Conservation (phyloP, 2,113 vertebrate genomes). For the Notarius quadriscutis region DNA sequence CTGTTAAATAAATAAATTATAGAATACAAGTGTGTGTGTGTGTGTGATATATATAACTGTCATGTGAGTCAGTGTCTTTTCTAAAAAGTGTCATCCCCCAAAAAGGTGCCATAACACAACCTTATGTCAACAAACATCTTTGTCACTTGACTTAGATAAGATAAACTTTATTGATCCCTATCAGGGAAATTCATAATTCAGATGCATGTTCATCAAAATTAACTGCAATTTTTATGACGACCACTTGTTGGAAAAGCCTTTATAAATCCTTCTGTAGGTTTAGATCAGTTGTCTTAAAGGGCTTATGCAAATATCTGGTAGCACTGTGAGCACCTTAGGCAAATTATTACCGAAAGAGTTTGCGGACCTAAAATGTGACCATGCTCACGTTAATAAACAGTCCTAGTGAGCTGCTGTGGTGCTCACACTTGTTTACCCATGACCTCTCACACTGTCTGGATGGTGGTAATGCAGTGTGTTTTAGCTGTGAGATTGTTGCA, state of each 20-base stretch:
- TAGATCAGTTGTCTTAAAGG: neutral
- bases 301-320: neutral
- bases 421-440: conserved; percentile 39
- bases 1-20: too few species aligned
- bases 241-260: neutral
- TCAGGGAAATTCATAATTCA: too few species aligned
- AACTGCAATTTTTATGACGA: neutral
- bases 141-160: neutral
- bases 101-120: neutral
- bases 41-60: neutral
- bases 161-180: too few species aligned
- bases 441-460: conserved; percentile 57
- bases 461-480: conserved; percentile 51
- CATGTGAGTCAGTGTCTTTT: neutral
- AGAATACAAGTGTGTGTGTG: too few species aligned
- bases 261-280: neutral
- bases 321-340: neutral
- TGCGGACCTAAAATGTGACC: neutral
- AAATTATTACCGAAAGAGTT: neutral
- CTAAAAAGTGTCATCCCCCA: neutral
- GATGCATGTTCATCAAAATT: neutral
- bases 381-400: neutral
- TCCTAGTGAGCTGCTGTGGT: too few species aligned
- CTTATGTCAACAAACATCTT: neutral
- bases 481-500: conserved; percentile 58